Evolutionary conservation across 2,888 invertebrate genomes (phyloP), one percentile per base, ranked within the genome.

Genomic region (Agelastica alni): DNA sequence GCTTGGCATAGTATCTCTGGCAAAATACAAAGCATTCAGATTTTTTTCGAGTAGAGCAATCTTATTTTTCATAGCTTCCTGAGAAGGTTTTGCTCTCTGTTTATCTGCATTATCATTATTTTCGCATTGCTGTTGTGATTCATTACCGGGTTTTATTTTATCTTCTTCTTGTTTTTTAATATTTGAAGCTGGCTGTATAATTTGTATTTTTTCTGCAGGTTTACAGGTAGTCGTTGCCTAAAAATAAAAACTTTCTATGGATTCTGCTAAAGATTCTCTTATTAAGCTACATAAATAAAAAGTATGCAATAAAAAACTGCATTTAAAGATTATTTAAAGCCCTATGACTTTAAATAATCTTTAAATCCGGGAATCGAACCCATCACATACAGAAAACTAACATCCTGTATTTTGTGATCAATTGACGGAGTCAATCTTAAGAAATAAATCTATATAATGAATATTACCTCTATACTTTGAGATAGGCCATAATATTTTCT

Each of bases 1-100:
- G 36, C 36, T 54, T 54, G 49, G 43, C 43, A 49, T 54, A 54
- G 54, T 54, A 49, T 49, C 54, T 54, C 48, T 54, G 43, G 36
- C 49, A 34, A 43, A 48, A 54, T 54, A 43, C 54, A 54, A 54
- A 54, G 43, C 42, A 48, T 53, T 48, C 32, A 48, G 53, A 41
- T 53, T 53, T 48, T 48, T 53, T 53, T 48, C 47, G 4, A 48
- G 46, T 53, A 53, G 53, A 53, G 30, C 26, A 47, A 53, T 53
- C 39, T 30, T 30, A 30, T 30, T 30, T 30, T 30, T 30, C 30
- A 30, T 30, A 30, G 7, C 7, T 30, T 30, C 30, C 2, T 30
- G 20, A 17, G 18, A 39, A 44, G 26, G 13, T 10, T 39, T 39
- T 20, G 20, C 39, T 18, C 17, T 20, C 47, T 49, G 31, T 49